Conservation (phyloP, 23 tunicate species). For the Botrylloides violaceus region DNA sequence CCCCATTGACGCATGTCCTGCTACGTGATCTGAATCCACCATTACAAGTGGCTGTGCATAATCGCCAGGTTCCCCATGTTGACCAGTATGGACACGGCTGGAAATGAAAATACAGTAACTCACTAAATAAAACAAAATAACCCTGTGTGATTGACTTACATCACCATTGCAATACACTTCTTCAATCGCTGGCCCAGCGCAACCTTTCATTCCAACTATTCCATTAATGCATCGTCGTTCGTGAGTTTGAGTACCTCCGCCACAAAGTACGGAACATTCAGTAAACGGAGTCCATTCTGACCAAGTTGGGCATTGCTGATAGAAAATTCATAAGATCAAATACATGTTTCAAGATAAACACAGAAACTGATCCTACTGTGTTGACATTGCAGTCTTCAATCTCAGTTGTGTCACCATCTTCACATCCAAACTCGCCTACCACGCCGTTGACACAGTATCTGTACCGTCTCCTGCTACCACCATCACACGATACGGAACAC, state of each 20-base stretch:
- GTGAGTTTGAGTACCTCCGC: conserved; percentile 44
- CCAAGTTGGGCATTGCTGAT: conserved; percentile 79
- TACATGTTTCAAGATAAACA: no score
- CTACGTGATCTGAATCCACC: conserved; percentile 37
- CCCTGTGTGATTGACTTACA: conserved; percentile 6
- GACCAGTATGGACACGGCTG: conserved; percentile 73
- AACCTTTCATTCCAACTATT: conserved; percentile 31
- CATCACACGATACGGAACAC: conserved; percentile 62
- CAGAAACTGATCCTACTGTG: no score
- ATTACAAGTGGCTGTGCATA: conserved; percentile 47
- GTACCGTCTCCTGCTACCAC: conserved; percentile 44
- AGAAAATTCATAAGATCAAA: not conserved
- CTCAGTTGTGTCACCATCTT: conserved; percentile 28
- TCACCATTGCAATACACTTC: conserved; percentile 51
- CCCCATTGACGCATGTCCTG: conserved; percentile 51
- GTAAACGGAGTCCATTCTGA: conserved; percentile 53
- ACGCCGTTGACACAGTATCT: conserved; percentile 58
- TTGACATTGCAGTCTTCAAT: conserved; percentile 13
- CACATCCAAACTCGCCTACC: conserved; percentile 45
- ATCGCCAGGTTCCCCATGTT: conserved; percentile 53
- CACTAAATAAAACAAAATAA: not conserved
- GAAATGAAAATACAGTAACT: not conserved
- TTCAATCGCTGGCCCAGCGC: conserved; percentile 30
- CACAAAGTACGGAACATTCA: conserved; percentile 58
- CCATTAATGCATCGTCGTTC: conserved; percentile 40